These are phyloP conservation scores for Oophaga sylvatica DNA, from an alignment of 2,797 vertebrate species.

Conservation along the genomic window DNA sequence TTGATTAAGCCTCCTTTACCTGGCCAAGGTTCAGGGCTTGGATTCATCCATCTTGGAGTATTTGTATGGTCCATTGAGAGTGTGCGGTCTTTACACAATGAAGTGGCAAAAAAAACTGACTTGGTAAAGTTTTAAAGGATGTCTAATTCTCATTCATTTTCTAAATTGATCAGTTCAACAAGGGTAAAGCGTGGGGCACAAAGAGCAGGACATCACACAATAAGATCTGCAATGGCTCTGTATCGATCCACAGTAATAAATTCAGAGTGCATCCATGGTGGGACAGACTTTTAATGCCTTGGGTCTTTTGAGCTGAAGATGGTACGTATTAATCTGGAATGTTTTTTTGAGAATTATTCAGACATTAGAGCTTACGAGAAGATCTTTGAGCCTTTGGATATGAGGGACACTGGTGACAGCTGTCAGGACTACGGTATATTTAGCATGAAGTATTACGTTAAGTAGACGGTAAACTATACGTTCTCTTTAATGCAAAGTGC, in stretches of 20 bases:
- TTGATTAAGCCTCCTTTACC: not conserved
- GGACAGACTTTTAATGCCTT: slow-evolving; percentile 10
- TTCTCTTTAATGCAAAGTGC: not conserved
- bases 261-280: slow-evolving; percentile 18
- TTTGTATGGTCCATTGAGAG: not conserved
- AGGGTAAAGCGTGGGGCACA: slow-evolving; percentile 26
- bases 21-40: slow-evolving; percentile 12
- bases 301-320: not conserved
- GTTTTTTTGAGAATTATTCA: slow-evolving; percentile 10
- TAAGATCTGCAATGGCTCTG: slow-evolving; percentile 33
- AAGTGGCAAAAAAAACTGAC: not conserved
- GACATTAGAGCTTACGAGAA: not conserved
- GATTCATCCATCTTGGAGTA: not conserved
- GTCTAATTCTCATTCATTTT: slow-evolving; percentile 35
- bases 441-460: slow-evolving; percentile 22
- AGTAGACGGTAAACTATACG: slow-evolving; percentile 2
- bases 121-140: slow-evolving; percentile 29
- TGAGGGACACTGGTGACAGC: slow-evolving; percentile 28
- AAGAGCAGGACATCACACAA: slow-evolving; percentile 30
- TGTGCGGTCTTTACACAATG: not conserved
- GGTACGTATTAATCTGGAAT: not conserved
- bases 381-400: slow-evolving; percentile 10
- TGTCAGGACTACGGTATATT: slow-evolving; percentile 32
- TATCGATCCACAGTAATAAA: slow-evolving; percentile 47
- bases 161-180: slow-evolving; percentile 39